Evolutionary conservation across 1,140 invertebrate species (phyloP).

Genomic region (Brachionus manjavacas): DNA sequence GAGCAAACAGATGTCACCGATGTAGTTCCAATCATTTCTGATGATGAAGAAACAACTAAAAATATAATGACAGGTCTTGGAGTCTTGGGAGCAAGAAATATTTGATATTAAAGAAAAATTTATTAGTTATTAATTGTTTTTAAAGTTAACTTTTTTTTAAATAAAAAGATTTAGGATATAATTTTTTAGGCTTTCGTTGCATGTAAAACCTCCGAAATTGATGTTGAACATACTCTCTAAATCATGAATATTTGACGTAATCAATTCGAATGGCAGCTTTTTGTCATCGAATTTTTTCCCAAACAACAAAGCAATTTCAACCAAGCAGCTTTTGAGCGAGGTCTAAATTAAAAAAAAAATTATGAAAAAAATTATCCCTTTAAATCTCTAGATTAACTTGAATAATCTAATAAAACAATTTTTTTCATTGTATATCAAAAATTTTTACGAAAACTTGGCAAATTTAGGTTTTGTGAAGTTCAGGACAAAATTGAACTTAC

Average conservation of each 20-base stretch:
- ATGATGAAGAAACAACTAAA: not conserved
- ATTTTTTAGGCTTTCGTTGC: slow-evolving; percentile 39
- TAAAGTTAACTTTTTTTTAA: not conserved
- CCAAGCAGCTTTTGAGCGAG: not conserved
- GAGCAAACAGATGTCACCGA: not conserved
- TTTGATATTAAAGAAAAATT: not conserved
- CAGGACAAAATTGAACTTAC: no score
- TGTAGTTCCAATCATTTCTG: not conserved
- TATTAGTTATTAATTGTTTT: not conserved
- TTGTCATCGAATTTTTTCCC: slow-evolving; percentile 32
- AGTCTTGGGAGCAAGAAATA: not conserved
- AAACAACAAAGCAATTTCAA: not conserved
- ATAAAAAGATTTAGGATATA: slow-evolving; percentile 39
- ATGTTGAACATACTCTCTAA: slow-evolving; percentile 31
- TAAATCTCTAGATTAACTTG: no score
- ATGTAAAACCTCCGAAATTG: slow-evolving; percentile 8
- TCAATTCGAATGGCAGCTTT: slow-evolving; percentile 5
- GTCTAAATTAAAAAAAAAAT: not conserved
- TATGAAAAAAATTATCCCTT: no score
- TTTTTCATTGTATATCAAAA: no score
- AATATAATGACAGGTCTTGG: not conserved
- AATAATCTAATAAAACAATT: no score
- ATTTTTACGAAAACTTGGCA: no score
- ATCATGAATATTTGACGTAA: slow-evolving; percentile 1
- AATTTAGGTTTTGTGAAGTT: no score